phyloP scores from a whole-genome alignment of 2,797 vertebrate genomes.

The Malacoraja senta region DNA sequence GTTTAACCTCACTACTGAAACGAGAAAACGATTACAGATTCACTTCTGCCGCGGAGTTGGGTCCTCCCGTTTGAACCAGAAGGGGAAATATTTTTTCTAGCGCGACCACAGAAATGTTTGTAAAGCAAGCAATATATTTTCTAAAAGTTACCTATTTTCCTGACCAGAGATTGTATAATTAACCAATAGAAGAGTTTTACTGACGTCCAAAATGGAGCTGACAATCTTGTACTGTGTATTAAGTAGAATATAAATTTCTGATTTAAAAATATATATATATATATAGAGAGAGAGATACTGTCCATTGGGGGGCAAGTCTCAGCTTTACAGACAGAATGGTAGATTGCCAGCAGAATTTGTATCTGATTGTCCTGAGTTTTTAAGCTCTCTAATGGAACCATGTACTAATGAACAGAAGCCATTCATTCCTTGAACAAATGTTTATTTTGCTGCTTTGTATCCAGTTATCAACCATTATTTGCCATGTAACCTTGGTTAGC shows the following conservation, averaged over 20 bases:
- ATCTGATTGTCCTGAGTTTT: too few species aligned
- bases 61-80: neutral
- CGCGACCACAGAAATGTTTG: constrained; percentile 5
- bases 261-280: constrained; percentile 4
- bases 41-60: neutral
- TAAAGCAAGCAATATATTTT: constrained; percentile 36
- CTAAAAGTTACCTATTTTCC: constrained; percentile 33
- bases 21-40: neutral
- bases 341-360: neutral
- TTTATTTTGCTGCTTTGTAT: neutral
- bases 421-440: neutral
- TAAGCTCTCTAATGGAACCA: too few species aligned
- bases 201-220: constrained; percentile 8
- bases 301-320: too few species aligned
- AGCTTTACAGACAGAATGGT: neutral
- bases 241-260: neutral
- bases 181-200: constrained; percentile 23
- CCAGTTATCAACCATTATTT: neutral
- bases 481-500: neutral
- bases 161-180: constrained; percentile 27
- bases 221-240: constrained; percentile 37
- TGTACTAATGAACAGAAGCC: neutral
- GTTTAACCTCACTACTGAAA: constrained; percentile 10
- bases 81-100: constrained; percentile 28
- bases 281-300: too few species aligned